phyloP scores from a whole-genome alignment of 2,797 vertebrate genomes.

The Falco columbarius region DNA sequence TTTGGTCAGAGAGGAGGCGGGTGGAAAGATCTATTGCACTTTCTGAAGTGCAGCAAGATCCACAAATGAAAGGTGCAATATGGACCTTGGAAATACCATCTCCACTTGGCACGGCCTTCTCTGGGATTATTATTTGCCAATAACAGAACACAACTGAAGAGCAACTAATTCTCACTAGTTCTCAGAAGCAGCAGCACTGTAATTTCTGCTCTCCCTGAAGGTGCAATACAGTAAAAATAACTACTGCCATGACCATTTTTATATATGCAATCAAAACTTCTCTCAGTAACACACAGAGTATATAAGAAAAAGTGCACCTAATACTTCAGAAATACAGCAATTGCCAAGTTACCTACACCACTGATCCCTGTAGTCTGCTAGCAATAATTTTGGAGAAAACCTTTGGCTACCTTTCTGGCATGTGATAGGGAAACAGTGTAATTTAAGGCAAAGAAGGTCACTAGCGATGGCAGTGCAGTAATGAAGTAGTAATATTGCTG shows the following conservation, averaged over 20 bases:
- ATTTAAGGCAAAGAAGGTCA: conserved; percentile 24
- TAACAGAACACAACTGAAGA: conserved; percentile 10
- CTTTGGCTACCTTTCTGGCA: neutral
- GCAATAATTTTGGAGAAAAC: neutral
- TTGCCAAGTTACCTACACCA: neutral
- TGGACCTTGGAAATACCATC: neutral
- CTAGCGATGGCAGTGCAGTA: neutral
- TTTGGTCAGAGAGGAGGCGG: neutral
- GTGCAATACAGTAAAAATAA: conserved; percentile 22
- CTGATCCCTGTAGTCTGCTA: neutral
- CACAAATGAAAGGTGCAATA: neutral
- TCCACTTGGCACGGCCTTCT: neutral
- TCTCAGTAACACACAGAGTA: neutral
- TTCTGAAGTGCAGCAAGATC: neutral
- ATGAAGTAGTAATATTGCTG: neutral
- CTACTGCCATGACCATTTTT: neutral
- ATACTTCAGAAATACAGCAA: neutral
- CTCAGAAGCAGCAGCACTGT: neutral
- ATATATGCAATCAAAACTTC: neutral
- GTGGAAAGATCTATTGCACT: neutral
- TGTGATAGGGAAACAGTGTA: neutral
- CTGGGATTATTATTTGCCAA: neutral
- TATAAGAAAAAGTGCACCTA: neutral
- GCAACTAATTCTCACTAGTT: neutral
- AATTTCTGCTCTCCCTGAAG: conserved; percentile 24